phyloP scores from a whole-genome alignment of 2,113 vertebrate species.

The Engraulis encrasicolus region DNA sequence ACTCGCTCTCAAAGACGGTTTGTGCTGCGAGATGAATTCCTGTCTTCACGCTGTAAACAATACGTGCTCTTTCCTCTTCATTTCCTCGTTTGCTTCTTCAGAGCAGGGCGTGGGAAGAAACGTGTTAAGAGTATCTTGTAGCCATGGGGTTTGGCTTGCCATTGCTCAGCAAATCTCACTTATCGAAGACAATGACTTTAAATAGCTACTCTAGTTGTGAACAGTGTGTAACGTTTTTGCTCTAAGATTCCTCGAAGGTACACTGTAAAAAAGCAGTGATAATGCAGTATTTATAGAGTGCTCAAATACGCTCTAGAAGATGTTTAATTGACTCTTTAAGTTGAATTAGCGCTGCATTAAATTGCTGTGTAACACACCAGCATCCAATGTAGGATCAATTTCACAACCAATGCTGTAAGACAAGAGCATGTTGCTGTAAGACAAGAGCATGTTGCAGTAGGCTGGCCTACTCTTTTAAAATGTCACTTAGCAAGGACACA shows the following conservation, averaged over 20 bases:
- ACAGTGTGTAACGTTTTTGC: not conserved
- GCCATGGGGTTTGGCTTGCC: not conserved
- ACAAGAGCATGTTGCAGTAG: no score
- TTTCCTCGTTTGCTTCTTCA: not conserved
- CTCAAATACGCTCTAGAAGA: no score
- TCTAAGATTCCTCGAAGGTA: not conserved
- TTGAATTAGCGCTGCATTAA: no score
- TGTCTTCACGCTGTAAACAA: conserved; percentile 5
- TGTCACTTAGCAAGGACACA: not conserved
- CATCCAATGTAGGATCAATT: no score
- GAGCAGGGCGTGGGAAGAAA: not conserved
- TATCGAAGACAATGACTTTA: not conserved
- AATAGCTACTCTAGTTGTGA: not conserved
- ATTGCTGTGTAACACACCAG: no score
- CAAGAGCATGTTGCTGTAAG: no score
- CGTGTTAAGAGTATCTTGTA: not conserved
- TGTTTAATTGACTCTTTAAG: no score
- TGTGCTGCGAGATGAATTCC: not conserved
- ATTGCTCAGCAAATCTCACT: not conserved
- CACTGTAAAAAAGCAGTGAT: no score
- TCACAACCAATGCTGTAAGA: no score
- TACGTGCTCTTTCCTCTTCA: not conserved
- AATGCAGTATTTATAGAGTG: no score
- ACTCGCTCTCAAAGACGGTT: not conserved
- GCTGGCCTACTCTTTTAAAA: no score